A percentile compares a stretch with the other conserved stretches of the same genome.
Conservation (phyloP, 2,888 invertebrate genomes). For the Tachina lurida region DNA sequence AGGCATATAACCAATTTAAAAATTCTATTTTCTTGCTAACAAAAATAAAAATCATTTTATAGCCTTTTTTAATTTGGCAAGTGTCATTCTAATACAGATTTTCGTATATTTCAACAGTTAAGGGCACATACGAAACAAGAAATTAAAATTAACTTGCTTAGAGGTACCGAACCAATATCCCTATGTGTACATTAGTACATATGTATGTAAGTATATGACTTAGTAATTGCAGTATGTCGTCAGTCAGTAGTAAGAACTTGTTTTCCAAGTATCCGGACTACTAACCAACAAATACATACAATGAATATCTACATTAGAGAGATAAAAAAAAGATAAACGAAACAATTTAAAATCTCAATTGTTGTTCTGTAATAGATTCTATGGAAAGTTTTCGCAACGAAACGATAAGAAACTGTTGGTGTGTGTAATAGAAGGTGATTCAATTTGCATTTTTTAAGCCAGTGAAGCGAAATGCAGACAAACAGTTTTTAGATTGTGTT, state of each 20-base stretch:
- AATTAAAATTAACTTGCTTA: constrained; percentile 54
- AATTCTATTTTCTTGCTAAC: neutral
- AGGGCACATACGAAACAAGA: constrained; percentile 9
- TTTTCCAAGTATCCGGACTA: constrained; percentile 39
- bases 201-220: neutral
- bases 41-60: neutral
- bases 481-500: constrained; percentile 71
- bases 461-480: constrained; percentile 71
- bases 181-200: neutral
- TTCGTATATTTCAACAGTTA: neutral
- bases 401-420: constrained; percentile 63
- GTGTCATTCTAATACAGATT: neutral
- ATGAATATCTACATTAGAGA: constrained; percentile 18
- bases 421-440: constrained; percentile 68
- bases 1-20: neutral
- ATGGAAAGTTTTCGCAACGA: constrained; percentile 45
- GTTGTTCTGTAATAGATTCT: constrained; percentile 55
- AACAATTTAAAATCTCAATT: constrained; percentile 57
- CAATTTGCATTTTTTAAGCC: constrained; percentile 72
- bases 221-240: neutral
- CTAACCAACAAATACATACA: neutral
- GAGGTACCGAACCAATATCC: constrained; percentile 8
- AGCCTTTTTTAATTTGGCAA: neutral
- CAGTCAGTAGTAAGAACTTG: constrained; percentile 58
- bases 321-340: constrained; percentile 24